Conservation (phyloP, 1,140 invertebrate species). For the Pseudomyrmex dendroicus region DNA sequence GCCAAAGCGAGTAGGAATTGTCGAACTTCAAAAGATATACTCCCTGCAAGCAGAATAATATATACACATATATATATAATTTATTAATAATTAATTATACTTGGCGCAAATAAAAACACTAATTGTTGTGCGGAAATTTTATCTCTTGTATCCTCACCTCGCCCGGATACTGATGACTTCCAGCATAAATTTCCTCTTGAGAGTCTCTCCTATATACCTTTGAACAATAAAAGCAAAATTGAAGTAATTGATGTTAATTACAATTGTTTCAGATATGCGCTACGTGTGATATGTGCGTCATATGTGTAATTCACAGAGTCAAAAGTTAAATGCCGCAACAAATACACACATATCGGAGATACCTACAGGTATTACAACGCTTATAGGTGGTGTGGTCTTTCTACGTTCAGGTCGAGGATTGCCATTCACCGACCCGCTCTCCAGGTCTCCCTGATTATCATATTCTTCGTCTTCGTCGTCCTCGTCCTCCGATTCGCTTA, state of each 20-base stretch:
- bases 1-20: conserved; percentile 99
- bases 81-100: conserved; percentile 35
- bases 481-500: conserved; percentile 97
- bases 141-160: conserved; percentile 83
- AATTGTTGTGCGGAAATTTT: too few species aligned
- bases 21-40: conserved; percentile 99
- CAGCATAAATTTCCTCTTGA: conserved; percentile 98
- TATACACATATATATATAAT: neutral
- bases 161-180: conserved; percentile 98
- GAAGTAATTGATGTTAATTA: conserved; percentile 40
- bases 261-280: neutral
- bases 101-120: neutral
- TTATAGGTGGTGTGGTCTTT: conserved; percentile 79
- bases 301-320: too few species aligned
- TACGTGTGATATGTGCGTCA: too few species aligned
- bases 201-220: conserved; percentile 98
- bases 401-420: conserved; percentile 77
- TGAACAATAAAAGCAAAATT: conserved; percentile 88
- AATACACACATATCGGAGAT: neutral
- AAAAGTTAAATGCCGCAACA: neutral
- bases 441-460: conserved; percentile 88
- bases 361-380: conserved; percentile 83
- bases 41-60: conserved; percentile 85
- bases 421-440: conserved; percentile 80
- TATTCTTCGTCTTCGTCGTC: conserved; percentile 93